These are phyloP conservation scores for Temnothorax rugatulus DNA, from an alignment of 2,888 invertebrate species.

Conservation along the genomic window DNA sequence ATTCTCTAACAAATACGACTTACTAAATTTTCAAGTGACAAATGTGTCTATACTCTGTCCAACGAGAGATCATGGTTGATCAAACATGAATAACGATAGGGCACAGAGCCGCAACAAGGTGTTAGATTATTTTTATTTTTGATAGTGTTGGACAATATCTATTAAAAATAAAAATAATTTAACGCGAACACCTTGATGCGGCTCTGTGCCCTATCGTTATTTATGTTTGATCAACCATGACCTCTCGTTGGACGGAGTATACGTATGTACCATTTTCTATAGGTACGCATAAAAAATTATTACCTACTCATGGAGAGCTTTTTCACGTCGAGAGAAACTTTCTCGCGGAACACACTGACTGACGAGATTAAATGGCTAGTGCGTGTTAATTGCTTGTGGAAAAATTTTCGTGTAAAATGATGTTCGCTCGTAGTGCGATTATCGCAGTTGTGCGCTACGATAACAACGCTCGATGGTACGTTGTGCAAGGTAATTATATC, in stretches of 20 bases:
- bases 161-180: no score
- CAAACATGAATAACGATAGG: no score
- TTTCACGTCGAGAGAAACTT: slow-evolving; percentile 14
- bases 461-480: slow-evolving; percentile 34
- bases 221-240: no score
- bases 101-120: no score
- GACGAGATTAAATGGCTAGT: slow-evolving; percentile 34
- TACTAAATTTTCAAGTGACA: background rate
- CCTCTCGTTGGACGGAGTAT: no score
- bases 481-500: slow-evolving; percentile 44
- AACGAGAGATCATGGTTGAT: no score
- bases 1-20: background rate
- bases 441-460: slow-evolving; percentile 37
- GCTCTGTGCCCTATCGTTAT: no score
- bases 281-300: background rate
- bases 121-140: no score
- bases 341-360: background rate
- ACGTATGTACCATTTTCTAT: background rate
- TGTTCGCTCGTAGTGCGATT: slow-evolving; percentile 29
- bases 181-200: no score
- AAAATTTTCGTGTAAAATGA: slow-evolving; percentile 33
- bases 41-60: background rate
- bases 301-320: background rate
- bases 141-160: no score
- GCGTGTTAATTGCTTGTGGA: slow-evolving; percentile 29